Conservation (phyloP, 2,888 invertebrate genomes). For the Rhaphigaster nebulosa region DNA sequence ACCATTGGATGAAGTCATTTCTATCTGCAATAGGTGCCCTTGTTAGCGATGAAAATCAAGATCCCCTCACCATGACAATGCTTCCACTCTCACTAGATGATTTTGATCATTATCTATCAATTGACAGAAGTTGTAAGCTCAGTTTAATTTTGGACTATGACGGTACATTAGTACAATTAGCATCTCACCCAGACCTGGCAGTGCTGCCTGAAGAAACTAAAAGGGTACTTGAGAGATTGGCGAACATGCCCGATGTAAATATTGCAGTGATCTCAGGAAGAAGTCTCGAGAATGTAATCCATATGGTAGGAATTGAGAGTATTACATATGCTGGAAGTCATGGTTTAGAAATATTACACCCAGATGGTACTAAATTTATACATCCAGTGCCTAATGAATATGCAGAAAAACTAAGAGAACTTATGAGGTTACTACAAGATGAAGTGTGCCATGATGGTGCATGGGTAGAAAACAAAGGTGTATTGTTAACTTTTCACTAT, state of each 20-base stretch:
- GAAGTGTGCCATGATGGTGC: constrained; percentile 69
- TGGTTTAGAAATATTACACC: constrained; percentile 70
- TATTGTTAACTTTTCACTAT: constrained; percentile 69
- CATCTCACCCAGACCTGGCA: constrained; percentile 69
- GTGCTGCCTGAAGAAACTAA: constrained; percentile 69
- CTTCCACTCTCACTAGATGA: constrained; percentile 68
- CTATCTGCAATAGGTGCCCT: constrained; percentile 68
- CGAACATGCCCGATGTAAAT: constrained; percentile 69
- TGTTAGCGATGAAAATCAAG: constrained; percentile 66
- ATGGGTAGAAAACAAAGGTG: constrained; percentile 70
- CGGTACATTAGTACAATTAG: constrained; percentile 69
- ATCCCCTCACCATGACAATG: constrained; percentile 67
- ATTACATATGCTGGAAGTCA: constrained; percentile 70
- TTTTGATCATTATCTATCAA: constrained; percentile 68
- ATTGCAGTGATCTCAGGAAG: constrained; percentile 70
- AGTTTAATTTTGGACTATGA: constrained; percentile 70
- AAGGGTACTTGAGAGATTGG: constrained; percentile 68
- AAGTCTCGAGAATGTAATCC: constrained; percentile 68
- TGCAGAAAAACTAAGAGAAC: constrained; percentile 68
- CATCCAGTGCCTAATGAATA: constrained; percentile 70
- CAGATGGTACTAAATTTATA: constrained; percentile 69
- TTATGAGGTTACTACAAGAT: constrained; percentile 68
- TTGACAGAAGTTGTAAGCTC: constrained; percentile 68
- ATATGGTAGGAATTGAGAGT: constrained; percentile 69
- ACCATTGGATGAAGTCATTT: constrained; percentile 69